phyloP scores from a whole-genome alignment of 2,797 vertebrate species.

The Microctenopoma steveboyesi region DNA sequence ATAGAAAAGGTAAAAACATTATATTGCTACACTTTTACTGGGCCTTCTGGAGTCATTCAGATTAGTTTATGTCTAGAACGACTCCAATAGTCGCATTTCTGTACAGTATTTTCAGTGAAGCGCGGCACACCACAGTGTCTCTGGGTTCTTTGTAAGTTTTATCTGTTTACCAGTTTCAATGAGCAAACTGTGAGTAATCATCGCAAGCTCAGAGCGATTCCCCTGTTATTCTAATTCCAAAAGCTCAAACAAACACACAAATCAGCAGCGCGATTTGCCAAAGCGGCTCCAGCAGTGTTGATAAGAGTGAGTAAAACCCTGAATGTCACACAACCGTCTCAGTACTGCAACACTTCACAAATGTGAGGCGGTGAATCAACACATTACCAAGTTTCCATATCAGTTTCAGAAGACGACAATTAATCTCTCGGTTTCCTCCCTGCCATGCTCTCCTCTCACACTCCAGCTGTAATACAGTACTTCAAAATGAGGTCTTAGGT shows the following conservation, averaged over 20 bases:
- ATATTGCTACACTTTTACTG: conserved; percentile 91
- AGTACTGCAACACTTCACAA: conserved; percentile 36
- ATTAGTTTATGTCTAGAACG: conserved; percentile 63
- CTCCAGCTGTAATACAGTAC: conserved; percentile 69
- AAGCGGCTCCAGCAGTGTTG: conserved; percentile 41
- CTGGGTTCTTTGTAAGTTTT: conserved; percentile 9
- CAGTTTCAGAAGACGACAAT: conserved; percentile 65
- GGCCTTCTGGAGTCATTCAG: conserved; percentile 82
- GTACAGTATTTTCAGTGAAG: conserved; percentile 69
- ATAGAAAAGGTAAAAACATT: conserved; percentile 81
- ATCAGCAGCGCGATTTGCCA: conserved; percentile 1
- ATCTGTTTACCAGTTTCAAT: conserved; percentile 3
- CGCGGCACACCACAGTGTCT: conserved; percentile 31
- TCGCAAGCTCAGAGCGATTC: neutral
- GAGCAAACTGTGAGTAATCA: neutral
- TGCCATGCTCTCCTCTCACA: conserved; percentile 58
- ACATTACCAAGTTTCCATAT: conserved; percentile 65
- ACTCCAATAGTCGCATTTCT: conserved; percentile 68
- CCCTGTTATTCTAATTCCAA: neutral
- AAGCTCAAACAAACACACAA: conserved; percentile 13
- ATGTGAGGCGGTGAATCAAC: conserved; percentile 27
- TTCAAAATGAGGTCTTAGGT: conserved; percentile 77
- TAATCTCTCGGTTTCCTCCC: conserved; percentile 67
- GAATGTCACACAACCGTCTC: conserved; percentile 45
- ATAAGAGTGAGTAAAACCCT: conserved; percentile 51